These are phyloP conservation scores for Crossoptilon crossoptilon DNA, from an alignment of 2,797 vertebrate genomes.

Conservation along the genomic window DNA sequence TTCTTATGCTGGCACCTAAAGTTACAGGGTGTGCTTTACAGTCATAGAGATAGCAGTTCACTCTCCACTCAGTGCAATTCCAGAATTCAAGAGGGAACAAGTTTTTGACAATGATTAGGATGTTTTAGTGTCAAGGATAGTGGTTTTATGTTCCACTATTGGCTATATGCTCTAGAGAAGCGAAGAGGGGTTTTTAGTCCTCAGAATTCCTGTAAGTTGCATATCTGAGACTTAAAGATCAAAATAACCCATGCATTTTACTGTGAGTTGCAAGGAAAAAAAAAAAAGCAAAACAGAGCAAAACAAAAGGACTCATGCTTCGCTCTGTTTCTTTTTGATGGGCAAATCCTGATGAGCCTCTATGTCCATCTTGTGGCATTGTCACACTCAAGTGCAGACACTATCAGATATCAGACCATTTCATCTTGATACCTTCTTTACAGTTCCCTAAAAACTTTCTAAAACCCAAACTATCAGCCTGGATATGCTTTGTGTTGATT, in stretches of 20 bases:
- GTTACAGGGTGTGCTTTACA: background rate
- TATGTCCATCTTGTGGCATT: background rate
- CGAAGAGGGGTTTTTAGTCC: background rate
- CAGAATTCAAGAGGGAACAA: background rate
- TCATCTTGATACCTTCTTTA: background rate
- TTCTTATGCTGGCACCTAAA: background rate
- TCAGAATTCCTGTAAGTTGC: background rate
- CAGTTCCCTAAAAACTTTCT: background rate
- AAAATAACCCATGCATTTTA: background rate
- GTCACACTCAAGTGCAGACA: background rate
- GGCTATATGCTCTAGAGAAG: background rate
- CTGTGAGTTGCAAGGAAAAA: background rate
- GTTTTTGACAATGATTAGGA: background rate
- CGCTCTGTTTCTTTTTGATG: background rate
- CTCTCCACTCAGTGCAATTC: background rate
- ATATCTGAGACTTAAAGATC: background rate
- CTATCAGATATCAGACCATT: background rate
- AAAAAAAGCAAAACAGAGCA: background rate
- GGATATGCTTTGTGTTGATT: background rate
- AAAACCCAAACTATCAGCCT: background rate
- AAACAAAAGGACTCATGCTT: background rate
- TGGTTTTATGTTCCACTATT: background rate
- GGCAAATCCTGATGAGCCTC: background rate
- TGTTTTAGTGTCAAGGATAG: background rate
- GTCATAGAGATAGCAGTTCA: background rate